Conservation (phyloP, 2,113 vertebrate species). For the Suricata suricatta region DNA sequence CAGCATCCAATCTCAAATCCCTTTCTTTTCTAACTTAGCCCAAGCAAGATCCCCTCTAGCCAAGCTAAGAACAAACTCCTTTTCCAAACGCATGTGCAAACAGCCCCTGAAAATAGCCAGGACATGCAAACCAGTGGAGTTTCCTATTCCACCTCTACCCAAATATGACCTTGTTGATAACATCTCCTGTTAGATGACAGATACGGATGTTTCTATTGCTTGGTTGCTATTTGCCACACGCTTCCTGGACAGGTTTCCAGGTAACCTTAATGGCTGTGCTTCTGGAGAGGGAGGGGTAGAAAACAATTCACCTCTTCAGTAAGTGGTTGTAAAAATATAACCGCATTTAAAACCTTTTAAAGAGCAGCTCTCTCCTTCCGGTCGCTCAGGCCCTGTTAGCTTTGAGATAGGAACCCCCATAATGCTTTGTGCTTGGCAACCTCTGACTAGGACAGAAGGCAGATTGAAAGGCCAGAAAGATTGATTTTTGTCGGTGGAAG, state of each 20-base stretch:
- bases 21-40: neutral
- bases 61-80: neutral
- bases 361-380: constrained; percentile 50
- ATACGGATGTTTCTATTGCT: constrained; percentile 39
- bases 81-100: neutral
- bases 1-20: neutral
- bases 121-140: neutral
- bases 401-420: constrained; percentile 37
- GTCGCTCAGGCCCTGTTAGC: constrained; percentile 41
- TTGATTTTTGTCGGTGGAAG: neutral
- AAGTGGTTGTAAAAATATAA: constrained; percentile 62
- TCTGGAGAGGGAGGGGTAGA: constrained; percentile 61
- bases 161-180: neutral
- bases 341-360: constrained; percentile 70
- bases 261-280: constrained; percentile 62
- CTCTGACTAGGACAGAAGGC: constrained; percentile 24
- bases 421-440: neutral
- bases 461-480: constrained; percentile 1
- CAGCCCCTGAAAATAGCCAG: neutral
- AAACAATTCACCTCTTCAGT: constrained; percentile 31
- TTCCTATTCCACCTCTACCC: neutral
- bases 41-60: neutral
- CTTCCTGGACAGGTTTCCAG: constrained; percentile 61
- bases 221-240: neutral
- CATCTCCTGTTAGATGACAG: constrained; percentile 46